phyloP scores from a whole-genome alignment of 2,797 vertebrate genomes.

The Sebastes hubbsi region DNA sequence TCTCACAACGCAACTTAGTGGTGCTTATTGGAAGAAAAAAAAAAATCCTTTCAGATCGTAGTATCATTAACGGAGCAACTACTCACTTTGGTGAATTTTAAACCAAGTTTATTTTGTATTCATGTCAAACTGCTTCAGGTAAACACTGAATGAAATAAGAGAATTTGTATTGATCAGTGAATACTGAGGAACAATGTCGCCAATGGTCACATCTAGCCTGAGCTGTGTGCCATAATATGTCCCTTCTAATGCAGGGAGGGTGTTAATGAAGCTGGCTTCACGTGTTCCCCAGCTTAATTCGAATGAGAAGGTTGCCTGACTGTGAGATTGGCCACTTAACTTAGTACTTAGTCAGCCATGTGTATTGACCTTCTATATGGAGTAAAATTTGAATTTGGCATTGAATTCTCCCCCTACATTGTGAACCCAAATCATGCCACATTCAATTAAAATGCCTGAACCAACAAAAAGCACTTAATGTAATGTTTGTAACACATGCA shows the following conservation, averaged over 20 bases:
- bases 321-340: constrained; percentile 45
- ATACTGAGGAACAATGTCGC: constrained; percentile 55
- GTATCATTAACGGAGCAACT: constrained; percentile 61
- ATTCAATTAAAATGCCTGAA: constrained; percentile 68
- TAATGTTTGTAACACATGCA: constrained; percentile 71
- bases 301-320: constrained; percentile 23
- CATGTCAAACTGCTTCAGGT: constrained; percentile 80
- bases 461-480: constrained; percentile 78
- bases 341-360: constrained; percentile 31
- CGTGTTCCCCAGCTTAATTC: constrained; percentile 46
- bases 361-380: constrained; percentile 30
- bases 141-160: constrained; percentile 77
- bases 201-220: constrained; percentile 52
- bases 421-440: constrained; percentile 65
- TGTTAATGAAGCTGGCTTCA: constrained; percentile 52
- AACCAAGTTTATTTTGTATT: constrained; percentile 58
- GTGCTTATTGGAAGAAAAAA: constrained; percentile 19
- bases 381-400: constrained; percentile 57
- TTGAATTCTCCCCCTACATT: constrained; percentile 58
- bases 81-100: constrained; percentile 66
- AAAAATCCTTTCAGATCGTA: constrained; percentile 48
- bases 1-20: constrained; percentile 34
- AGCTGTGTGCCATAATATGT: constrained; percentile 68
- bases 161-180: constrained; percentile 58
- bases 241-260: constrained; percentile 47